Evolutionary conservation across 2,888 invertebrate species (phyloP).

Genomic region (Limenitis arthemis): DNA sequence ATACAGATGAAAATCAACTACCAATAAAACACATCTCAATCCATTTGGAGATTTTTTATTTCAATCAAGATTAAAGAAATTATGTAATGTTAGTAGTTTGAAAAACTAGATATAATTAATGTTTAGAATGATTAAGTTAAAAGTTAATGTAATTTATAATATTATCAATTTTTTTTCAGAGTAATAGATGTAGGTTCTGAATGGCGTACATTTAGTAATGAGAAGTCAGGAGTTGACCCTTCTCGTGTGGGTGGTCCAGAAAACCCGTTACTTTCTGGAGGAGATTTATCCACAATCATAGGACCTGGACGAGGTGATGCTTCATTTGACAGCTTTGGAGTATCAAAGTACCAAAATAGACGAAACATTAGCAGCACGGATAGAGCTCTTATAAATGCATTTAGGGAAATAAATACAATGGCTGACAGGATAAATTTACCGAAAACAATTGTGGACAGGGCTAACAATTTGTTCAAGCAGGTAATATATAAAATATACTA

Average conservation of each 20-base stretch:
- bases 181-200: slow-evolving; percentile 99
- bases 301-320: slow-evolving; percentile 83
- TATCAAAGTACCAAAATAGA: slow-evolving; percentile 81
- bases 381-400: slow-evolving; percentile 94
- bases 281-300: slow-evolving; percentile 97
- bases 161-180: slow-evolving; percentile 57
- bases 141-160: not conserved
- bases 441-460: slow-evolving; percentile 96
- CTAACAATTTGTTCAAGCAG: slow-evolving; percentile 97
- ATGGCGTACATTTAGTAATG: slow-evolving; percentile 99
- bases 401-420: slow-evolving; percentile 98
- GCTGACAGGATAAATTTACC: slow-evolving; percentile 98
- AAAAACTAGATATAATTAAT: not conserved
- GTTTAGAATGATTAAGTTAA: not conserved
- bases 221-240: slow-evolving; percentile 96
- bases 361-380: slow-evolving; percentile 93
- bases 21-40: no score
- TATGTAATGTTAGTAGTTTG: no score
- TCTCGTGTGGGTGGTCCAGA: slow-evolving; percentile 99
- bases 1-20: no score
- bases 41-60: no score
- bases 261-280: slow-evolving; percentile 95
- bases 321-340: slow-evolving; percentile 90
- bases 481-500: slow-evolving; percentile 41
- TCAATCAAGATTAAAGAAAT: no score